Percentiles rank a stretch among this genome's conserved stretches.
Evolutionary conservation across 1,140 invertebrate genomes (phyloP).

Genomic region (Coboldia fuscipes): DNA sequence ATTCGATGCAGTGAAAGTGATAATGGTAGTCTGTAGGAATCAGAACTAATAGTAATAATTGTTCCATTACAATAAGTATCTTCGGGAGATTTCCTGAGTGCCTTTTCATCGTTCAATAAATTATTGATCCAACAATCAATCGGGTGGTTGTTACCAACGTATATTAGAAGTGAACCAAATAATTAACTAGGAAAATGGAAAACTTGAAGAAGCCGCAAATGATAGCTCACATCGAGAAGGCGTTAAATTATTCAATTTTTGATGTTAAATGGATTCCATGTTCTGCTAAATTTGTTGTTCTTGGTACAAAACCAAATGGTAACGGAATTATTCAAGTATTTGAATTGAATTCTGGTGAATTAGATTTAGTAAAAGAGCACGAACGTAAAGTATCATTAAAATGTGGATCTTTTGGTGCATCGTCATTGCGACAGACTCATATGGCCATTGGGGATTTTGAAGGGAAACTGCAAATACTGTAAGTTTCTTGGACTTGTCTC

Average conservation of each 20-base stretch:
- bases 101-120: no score
- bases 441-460: conserved; percentile 84
- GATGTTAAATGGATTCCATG: conserved; percentile 89
- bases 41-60: no score
- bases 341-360: conserved; percentile 49
- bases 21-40: no score
- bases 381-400: conserved; percentile 69
- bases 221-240: conserved; percentile 67
- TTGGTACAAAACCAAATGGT: conserved; percentile 67
- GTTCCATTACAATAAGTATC: no score
- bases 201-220: conserved; percentile 63
- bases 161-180: no score
- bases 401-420: conserved; percentile 82
- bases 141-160: no score
- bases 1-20: no score
- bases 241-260: conserved; percentile 67
- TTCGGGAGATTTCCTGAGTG: no score
- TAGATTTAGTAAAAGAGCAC: conserved; percentile 48
- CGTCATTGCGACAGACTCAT: conserved; percentile 49
- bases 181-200: neutral
- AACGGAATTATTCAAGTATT: conserved; percentile 75
- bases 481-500: conserved; percentile 8
- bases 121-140: no score
- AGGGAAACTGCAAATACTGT: conserved; percentile 70
- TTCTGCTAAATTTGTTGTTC: conserved; percentile 72